These are phyloP conservation scores for Notothenia rossii DNA, from an alignment of 2,113 vertebrate species.

Conservation along the genomic window DNA sequence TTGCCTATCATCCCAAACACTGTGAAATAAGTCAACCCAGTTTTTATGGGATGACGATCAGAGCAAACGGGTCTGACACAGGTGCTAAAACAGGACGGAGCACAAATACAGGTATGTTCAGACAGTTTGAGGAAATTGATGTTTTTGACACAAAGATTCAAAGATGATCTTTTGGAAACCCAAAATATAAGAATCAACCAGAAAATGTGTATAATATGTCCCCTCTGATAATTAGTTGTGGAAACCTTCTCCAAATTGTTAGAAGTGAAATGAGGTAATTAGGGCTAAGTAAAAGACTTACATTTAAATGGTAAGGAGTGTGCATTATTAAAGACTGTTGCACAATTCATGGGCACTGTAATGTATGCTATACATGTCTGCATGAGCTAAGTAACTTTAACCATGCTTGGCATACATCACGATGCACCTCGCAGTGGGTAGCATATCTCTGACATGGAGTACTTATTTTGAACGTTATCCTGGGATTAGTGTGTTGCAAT, in stretches of 20 bases:
- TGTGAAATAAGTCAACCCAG: no score
- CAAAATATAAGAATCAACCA: no score
- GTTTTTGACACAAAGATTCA: no score
- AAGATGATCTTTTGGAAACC: no score
- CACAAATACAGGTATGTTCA: no score
- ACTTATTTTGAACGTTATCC: constrained; percentile 28
- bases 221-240: background rate
- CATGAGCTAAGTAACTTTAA: constrained; percentile 1
- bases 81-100: no score
- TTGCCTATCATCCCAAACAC: no score
- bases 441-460: constrained; percentile 28
- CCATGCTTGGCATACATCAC: constrained; percentile 20
- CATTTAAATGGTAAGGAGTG: constrained; percentile 6
- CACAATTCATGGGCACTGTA: constrained; percentile 21
- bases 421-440: constrained; percentile 7
- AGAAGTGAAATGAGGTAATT: constrained; percentile 5
- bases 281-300: background rate
- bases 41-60: no score
- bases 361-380: constrained; percentile 4
- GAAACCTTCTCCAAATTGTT: background rate
- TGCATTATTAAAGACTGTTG: constrained; percentile 10
- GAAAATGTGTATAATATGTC: no score
- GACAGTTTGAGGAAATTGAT: no score
- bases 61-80: no score
- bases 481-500: constrained; percentile 34